Percentiles rank a stretch among this genome's conserved stretches.
These are phyloP conservation scores for Rhagium mordax DNA, from an alignment of 2,888 invertebrate genomes.

Conservation along the genomic window DNA sequence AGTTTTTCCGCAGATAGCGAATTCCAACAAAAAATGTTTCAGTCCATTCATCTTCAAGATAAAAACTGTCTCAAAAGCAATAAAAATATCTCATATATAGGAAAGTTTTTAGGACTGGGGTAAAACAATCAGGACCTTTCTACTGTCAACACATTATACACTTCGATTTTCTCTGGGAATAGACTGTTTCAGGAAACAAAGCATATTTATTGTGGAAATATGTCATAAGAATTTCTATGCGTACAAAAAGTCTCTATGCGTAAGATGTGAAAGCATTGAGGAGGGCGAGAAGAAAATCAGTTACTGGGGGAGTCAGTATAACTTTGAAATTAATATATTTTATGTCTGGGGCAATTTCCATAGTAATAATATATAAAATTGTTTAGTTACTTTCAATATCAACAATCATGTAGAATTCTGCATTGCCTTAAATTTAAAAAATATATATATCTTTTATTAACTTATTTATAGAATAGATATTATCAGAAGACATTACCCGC, in stretches of 20 bases:
- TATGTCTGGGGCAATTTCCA: no score
- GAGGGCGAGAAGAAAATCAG: background rate
- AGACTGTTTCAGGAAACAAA: constrained; percentile 5
- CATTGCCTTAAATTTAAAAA: no score
- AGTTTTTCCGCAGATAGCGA: background rate
- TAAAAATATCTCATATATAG: constrained; percentile 26
- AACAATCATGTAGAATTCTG: no score
- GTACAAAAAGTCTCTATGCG: background rate
- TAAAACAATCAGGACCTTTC: constrained; percentile 10
- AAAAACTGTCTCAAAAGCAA: constrained; percentile 22
- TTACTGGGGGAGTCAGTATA: no score
- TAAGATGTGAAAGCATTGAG: background rate
- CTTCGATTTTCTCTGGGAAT: background rate
- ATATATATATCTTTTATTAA: no score
- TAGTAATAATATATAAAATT: no score
- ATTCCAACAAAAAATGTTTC: constrained; percentile 11
- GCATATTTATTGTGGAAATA: background rate
- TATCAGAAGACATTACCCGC: no score
- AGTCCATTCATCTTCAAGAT: constrained; percentile 24
- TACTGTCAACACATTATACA: constrained; percentile 8
- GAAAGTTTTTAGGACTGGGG: background rate
- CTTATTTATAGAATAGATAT: no score
- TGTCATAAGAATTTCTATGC: background rate
- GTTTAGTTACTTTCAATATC: no score
- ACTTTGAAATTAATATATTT: no score